These are phyloP conservation scores for Hemithea aestivaria DNA, from an alignment of 2,888 invertebrate genomes.

Conservation along the genomic window DNA sequence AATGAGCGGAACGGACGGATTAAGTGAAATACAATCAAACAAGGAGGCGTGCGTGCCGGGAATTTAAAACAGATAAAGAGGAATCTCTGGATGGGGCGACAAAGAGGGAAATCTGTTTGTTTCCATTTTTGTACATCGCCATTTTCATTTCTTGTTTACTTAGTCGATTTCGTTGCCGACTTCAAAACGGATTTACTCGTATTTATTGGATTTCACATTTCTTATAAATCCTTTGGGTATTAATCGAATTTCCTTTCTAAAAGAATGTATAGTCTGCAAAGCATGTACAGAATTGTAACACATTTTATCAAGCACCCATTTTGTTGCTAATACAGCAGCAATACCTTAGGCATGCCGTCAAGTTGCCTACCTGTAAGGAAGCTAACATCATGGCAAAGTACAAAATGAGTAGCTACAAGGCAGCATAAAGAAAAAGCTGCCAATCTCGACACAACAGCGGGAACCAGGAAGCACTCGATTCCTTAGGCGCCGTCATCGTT, in stretches of 20 bases:
- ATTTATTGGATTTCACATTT: conserved; percentile 15
- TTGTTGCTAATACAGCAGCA: too few species aligned
- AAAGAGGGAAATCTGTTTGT: conserved; percentile 43
- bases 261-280: too few species aligned
- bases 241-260: too few species aligned
- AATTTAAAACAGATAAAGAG: conserved; percentile 50
- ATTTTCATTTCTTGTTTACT: conserved; percentile 34
- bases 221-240: too few species aligned
- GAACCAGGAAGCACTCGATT: conserved; percentile 38
- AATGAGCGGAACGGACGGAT: conserved; percentile 72
- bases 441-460: conserved; percentile 15
- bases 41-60: conserved; percentile 57
- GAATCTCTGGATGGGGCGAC: conserved; percentile 38
- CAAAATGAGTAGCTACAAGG: conserved; percentile 6
- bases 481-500: conserved; percentile 60
- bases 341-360: too few species aligned
- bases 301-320: neutral
- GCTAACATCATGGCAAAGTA: neutral
- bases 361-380: neutral
- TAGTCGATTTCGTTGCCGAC: conserved; percentile 29
- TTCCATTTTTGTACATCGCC: conserved; percentile 35
- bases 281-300: too few species aligned
- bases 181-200: conserved; percentile 21
- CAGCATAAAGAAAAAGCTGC: conserved; percentile 14
- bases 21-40: conserved; percentile 74